Percentiles rank a stretch among this genome's conserved stretches.
These are phyloP conservation scores for Syngnathus scovelli DNA, from an alignment of 2,113 vertebrate species.

Conservation along the genomic window DNA sequence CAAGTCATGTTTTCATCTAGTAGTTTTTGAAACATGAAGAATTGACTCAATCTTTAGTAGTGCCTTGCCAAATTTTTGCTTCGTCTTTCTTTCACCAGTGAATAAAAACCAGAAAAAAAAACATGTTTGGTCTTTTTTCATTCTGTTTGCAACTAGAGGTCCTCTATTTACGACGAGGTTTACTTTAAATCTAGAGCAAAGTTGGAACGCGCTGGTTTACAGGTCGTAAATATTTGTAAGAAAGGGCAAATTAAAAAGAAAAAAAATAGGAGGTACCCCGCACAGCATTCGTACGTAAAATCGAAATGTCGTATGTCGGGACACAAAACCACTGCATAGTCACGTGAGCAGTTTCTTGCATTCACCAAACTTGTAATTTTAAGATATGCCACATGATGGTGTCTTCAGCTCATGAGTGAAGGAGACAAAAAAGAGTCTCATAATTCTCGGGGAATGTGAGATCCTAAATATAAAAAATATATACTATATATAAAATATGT, in stretches of 20 bases:
- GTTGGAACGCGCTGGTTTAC: too few species aligned
- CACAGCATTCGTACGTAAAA: too few species aligned
- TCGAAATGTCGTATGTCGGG: too few species aligned
- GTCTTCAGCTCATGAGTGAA: neutral
- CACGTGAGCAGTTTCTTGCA: too few species aligned
- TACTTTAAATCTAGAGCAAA: too few species aligned
- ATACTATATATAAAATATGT: too few species aligned
- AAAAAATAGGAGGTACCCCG: too few species aligned
- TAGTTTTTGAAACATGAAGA: conserved; percentile 27
- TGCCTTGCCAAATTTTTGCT: conserved; percentile 64
- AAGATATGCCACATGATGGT: neutral
- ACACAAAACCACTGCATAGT: too few species aligned
- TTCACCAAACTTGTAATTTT: neutral
- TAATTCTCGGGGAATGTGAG: too few species aligned
- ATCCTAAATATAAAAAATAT: too few species aligned
- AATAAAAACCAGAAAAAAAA: conserved; percentile 65
- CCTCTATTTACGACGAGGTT: neutral
- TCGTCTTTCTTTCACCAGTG: conserved; percentile 62
- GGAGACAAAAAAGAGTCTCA: neutral
- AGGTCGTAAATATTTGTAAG: too few species aligned
- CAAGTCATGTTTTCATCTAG: conserved; percentile 22
- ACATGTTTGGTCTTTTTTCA: conserved; percentile 5
- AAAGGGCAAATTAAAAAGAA: neutral
- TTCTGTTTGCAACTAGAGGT: neutral
- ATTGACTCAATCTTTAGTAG: conserved; percentile 33